Base-by-base conservation (phyloP, 1,140 invertebrate genomes). In the Saccostrea glomerata region DNA sequence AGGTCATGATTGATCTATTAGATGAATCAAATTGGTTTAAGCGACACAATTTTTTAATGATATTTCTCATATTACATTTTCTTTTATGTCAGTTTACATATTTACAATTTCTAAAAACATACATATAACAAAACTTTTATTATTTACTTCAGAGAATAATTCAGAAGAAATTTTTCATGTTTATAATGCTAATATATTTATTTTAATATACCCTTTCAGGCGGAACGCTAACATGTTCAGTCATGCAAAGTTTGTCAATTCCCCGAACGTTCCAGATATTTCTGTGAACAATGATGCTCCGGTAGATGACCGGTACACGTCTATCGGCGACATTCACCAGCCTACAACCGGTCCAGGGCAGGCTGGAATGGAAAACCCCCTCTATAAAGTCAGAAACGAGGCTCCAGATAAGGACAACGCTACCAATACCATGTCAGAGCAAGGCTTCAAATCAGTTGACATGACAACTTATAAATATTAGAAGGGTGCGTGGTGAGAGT, bases 181-280 rank as follows among this genome's bases (percentile, higher is more conserved):
- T n/a, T 17, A 5, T 20, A 6, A 63, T 63, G 58, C n/a, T 63
- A 4, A 20, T n/a, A 63, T 63, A 63, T 63, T 20, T 6, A 11
- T 47, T 47, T 47, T 47, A 5, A 47, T 47, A 36, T 36, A 47
- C n/a, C 23, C 15, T 17, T 77, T 77, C 30, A 77, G 70, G 70
- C 36, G 25, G 25, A 15, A 15, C 25, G 15, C 25, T 11, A 36
- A 36, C 13, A 77, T 77, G 70, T 77, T 77, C 12, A 77, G 70
- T 36, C 70, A 84, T 54, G 82, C 47, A 23, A 84, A 84, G 15
- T 84, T 84, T n/a, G 82, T 84, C n/a, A 56, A 84, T 84, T 84
- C 82, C 17, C 82, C 47, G 5, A 84, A 84, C 30, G 82, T 84
- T n/a, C 82, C 82, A 54, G 55, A 84, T 54, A 83, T 83, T 47